Evolutionary conservation across 2,888 invertebrate species (phyloP), one percentile per base, ranked within the genome.

Genomic region (Lithodes maja): DNA sequence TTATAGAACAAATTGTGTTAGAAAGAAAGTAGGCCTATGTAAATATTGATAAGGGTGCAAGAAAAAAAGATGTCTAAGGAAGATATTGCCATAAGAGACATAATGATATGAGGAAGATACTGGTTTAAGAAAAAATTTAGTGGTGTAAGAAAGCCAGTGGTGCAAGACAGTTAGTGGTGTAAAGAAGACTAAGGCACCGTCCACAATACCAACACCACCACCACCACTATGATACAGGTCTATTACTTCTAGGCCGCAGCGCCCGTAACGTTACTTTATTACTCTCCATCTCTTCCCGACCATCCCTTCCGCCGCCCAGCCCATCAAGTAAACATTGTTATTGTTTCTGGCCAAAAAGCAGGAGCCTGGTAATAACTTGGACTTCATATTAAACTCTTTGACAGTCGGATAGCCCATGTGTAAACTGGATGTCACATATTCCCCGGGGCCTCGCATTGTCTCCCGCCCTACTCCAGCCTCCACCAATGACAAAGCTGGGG

Each of bases 291-390:
- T 55, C 33, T 17, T 33, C 75, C 83, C 79, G 50, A 78, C 83
- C 79, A 55, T 89, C 85, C 71, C 50, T 33, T 74, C 69, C 79
- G 53, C 79, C 52, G 50, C 88, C 52, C 53, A n/a, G 69, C n/a
- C 89, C 86, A 86, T 90, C 85, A 90, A 90, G 86, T 90, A 90
- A 85, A 90, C 86, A 86, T 83, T 90, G 86, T 90, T 90, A 90
- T 90, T 90, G 86, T 90, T 83, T 90, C 74, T 79, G 89, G 89
- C 78, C 86, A 86, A 77, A 77, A 85, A 86, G 86, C 83, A 77
- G 78, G 78, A 90, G 86, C 78, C 71, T 33, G 74, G 89, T 90
- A 90, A 90, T 90, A 90, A 90, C 86, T 89, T 83, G 86, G 86
- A 86, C 86, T 90, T 86, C 86, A 90, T 90, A 90, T 90, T 90